Conservation (phyloP, 2,113 vertebrate species). For the Prinia subflava region DNA sequence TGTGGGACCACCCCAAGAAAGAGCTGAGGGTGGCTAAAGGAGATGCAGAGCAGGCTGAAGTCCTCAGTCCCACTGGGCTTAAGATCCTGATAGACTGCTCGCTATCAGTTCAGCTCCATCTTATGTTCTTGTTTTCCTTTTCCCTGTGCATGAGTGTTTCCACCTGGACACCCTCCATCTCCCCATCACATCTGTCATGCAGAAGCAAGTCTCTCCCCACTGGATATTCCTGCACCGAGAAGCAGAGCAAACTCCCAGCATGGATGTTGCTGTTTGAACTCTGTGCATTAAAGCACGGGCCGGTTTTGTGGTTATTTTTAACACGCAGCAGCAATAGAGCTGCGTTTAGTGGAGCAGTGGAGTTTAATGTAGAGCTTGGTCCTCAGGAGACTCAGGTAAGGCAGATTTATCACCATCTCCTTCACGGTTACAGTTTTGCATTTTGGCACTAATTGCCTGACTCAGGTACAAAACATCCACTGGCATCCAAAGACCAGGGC, state of each 20-base stretch:
- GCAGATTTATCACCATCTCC: background rate
- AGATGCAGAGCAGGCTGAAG: background rate
- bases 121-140: background rate
- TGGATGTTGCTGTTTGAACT: background rate
- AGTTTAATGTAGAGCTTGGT: background rate
- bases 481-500: background rate
- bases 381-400: background rate
- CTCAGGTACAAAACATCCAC: background rate
- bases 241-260: background rate
- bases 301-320: background rate
- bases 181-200: rapidly evolving
- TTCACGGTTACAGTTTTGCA: background rate
- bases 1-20: background rate
- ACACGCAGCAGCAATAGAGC: background rate
- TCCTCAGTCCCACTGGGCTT: background rate
- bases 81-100: background rate
- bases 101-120: background rate
- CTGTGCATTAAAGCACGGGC: background rate
- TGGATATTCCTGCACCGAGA: background rate
- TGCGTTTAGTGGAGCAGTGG: background rate
- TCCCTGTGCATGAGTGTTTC: background rate
- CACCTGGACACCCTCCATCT: background rate
- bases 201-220: background rate
- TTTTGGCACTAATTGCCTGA: background rate
- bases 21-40: background rate